Conservation (phyloP, 2,888 invertebrate genomes). For the Tuberolachnus salignus region DNA sequence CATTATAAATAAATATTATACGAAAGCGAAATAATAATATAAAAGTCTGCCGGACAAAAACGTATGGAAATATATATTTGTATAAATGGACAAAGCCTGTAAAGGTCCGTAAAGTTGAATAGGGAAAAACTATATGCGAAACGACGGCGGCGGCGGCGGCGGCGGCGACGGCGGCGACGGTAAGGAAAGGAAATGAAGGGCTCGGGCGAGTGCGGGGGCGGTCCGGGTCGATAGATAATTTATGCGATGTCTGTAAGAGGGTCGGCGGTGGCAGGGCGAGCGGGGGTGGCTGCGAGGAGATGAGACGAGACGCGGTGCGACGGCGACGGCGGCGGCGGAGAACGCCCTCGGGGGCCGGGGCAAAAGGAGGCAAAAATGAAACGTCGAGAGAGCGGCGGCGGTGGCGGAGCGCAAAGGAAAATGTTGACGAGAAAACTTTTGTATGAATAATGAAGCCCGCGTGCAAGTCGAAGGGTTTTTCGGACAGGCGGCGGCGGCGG, state of each 20-base stretch:
- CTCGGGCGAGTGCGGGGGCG: background rate
- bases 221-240: constrained; percentile 55
- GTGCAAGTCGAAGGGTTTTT: constrained; percentile 55
- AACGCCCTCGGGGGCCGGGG: constrained; percentile 46
- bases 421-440: constrained; percentile 56
- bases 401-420: constrained; percentile 50
- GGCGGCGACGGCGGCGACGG: background rate
- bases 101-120: constrained; percentile 30
- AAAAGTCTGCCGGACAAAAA: background rate
- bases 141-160: background rate
- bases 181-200: constrained; percentile 39
- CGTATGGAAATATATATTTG: background rate
- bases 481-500: constrained; percentile 36
- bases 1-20: no score
- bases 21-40: no score
- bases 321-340: constrained; percentile 5
- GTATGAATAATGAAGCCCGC: constrained; percentile 56
- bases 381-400: constrained; percentile 22
- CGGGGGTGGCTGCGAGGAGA: background rate
- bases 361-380: constrained; percentile 54
- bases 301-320: constrained; percentile 33
- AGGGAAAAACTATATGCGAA: constrained; percentile 21
- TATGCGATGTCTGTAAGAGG: constrained; percentile 53
- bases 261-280: background rate
- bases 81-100: constrained; percentile 51